Evolutionary conservation across 2,888 invertebrate species (phyloP).

Genomic region (Cheilosia variabilis): DNA sequence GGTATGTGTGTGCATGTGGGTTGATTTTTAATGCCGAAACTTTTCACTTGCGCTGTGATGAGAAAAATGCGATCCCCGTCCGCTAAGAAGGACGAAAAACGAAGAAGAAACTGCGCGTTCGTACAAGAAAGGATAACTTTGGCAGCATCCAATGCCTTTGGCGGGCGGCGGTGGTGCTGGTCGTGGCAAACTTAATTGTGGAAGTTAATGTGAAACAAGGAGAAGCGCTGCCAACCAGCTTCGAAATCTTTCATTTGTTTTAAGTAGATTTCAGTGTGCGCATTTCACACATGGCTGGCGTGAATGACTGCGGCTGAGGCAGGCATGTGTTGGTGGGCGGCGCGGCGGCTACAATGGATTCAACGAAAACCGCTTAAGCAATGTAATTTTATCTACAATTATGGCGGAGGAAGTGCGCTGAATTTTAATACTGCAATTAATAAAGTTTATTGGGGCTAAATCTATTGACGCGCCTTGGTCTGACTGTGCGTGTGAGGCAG

Average conservation of each 20-base stretch:
- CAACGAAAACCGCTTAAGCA: slow-evolving; percentile 58
- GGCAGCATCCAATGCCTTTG: slow-evolving; percentile 35
- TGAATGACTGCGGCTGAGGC: slow-evolving; percentile 41
- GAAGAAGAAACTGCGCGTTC: slow-evolving; percentile 29
- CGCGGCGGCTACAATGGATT: neutral
- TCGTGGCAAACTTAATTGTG: slow-evolving; percentile 61
- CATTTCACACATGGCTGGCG: slow-evolving; percentile 69
- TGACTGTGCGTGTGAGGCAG: slow-evolving; percentile 21
- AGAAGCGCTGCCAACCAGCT: neutral
- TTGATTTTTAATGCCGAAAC: slow-evolving; percentile 73
- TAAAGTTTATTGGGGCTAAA: slow-evolving; percentile 64
- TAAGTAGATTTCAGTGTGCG: slow-evolving; percentile 57
- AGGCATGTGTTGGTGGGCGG: neutral
- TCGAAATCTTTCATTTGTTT: slow-evolving; percentile 40
- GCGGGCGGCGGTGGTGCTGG: slow-evolving; percentile 40
- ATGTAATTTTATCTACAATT: slow-evolving; percentile 72
- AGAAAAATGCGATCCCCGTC: slow-evolving; percentile 48
- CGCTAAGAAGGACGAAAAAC: slow-evolving; percentile 12
- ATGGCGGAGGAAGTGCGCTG: slow-evolving; percentile 65
- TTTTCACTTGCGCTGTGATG: slow-evolving; percentile 68
- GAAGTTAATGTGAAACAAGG: slow-evolving; percentile 64
- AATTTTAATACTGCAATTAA: slow-evolving; percentile 72
- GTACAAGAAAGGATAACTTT: slow-evolving; percentile 61
- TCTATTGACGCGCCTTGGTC: slow-evolving; percentile 37
- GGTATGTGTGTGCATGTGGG: slow-evolving; percentile 50